phyloP scores from a whole-genome alignment of 2,888 invertebrate genomes.

The Pristionchus mayeri region DNA sequence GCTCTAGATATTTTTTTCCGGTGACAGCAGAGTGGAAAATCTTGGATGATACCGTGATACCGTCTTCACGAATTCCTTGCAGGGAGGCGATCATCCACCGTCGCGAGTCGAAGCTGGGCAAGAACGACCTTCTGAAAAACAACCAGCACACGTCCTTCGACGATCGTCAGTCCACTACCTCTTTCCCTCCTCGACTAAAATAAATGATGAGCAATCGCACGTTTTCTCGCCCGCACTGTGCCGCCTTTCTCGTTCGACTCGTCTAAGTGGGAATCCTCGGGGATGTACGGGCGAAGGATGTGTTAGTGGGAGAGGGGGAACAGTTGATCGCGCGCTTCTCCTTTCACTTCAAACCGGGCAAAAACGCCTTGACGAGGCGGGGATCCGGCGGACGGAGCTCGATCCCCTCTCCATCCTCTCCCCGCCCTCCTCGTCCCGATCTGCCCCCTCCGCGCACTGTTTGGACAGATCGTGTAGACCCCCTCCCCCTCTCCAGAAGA shows the following conservation, averaged over 20 bases:
- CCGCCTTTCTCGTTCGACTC: not conserved
- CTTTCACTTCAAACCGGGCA: too few species aligned
- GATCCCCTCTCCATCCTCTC: not conserved
- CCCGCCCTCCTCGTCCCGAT: not conserved
- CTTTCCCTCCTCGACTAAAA: not conserved
- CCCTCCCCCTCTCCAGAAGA: not conserved
- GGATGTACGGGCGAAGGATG: too few species aligned
- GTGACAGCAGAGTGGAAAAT: too few species aligned
- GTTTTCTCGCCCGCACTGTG: not conserved
- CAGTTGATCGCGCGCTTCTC: too few species aligned
- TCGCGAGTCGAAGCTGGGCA: not conserved
- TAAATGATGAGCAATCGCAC: not conserved
- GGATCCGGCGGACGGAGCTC: too few species aligned
- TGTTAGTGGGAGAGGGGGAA: too few species aligned
- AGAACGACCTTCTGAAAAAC: constrained; percentile 34
- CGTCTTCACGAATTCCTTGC: too few species aligned
- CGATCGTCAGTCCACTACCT: constrained; percentile 33
- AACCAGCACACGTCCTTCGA: constrained; percentile 49
- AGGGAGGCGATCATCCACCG: constrained; percentile 14
- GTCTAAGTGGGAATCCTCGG: too few species aligned
- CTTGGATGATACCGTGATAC: too few species aligned
- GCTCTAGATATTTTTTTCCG: too few species aligned
- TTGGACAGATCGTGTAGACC: constrained; percentile 34
- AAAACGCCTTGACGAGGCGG: too few species aligned
- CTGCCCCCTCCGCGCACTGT: not conserved